Evolutionary conservation across 2,797 vertebrate genomes (phyloP), one percentile per base, ranked within the genome.

Genomic region (Perodicticus potto): DNA sequence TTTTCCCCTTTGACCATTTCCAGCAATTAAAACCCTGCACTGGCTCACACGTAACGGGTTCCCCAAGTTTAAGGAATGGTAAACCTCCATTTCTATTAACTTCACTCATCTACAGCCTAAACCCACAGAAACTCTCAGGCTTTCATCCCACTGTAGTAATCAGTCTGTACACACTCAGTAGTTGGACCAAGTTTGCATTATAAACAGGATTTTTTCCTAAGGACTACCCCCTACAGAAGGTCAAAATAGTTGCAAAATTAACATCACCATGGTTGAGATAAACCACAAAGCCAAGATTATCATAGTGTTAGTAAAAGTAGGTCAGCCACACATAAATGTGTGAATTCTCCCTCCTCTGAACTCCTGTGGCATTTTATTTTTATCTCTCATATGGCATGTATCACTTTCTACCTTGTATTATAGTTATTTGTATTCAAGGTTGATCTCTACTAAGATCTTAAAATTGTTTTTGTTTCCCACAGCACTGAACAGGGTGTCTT

Each of bases 361-460:
- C 93, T 97, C 87, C 74, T 32, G 32, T 53, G 83, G 86, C 93
- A 69, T 96, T 97, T 95, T 97, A 97, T 97, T 97, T 97, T 97
- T 97, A 57, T 89, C 93, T 69, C 37, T 95, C 97, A 93, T 95
- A 81, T 91, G 86, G 85, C 59, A 93, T 76, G 74, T 92, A 88
- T 32, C 85, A 43, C 89, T 95, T 96, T 83, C 94, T 78, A 96
- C 93, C 96, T 96, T 95, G 40, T 76, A 78, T 86, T 84, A 73
- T 25, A 90, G 55, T 84, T 94, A 91, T 94, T 89, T 90, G 13
- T 72, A 92, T 88, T 73, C 22, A 90, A 45, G 37, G 70, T 94
- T 61, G 73, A 20, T 83, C n/a, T 83, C 65, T 40, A 25, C 20
- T 32, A 61, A 93, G 53, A 61, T 61, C 49, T 45, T 63, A 81